Evolutionary conservation across 2,888 invertebrate genomes (phyloP), one percentile per base, ranked within the genome.

Genomic region (Scaptodrosophila latifasciaeformis): DNA sequence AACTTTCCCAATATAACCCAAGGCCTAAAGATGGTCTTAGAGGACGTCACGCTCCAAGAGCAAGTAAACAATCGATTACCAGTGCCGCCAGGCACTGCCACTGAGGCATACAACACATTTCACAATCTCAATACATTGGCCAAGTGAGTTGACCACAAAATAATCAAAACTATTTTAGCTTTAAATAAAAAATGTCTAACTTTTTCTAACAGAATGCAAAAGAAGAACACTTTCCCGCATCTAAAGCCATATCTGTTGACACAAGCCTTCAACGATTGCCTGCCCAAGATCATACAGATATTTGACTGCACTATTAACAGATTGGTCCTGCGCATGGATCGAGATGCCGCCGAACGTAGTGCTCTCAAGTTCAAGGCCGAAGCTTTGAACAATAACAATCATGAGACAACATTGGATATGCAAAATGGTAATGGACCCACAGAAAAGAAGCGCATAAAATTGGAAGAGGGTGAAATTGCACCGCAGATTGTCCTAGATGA

Each of bases 111-210:
- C 18, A 88, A 86, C 54, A 82, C 88, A 0, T 88, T 89, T 53
- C 84, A 85, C 56, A 89, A 89, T 76, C 83, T 89, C 17, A 84
- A 86, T 2, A 68, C 79, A n/a, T 59, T 89, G 24, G 80, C 83
- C 15, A 83, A 80, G 89, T 74, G 82, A 82, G 83, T 79, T 1
- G 2, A 54, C 0, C 2, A n/a, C n/a, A n/a, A n/a, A n/a, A n/a
- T n/a, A n/a, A n/a, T n/a, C n/a, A n/a, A n/a, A 31, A 3, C 15
- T 21, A 15, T n/a, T 9, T 31, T 5, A 34, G 19, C 6, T 19
- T 7, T 7, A 15, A 2, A 12, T 19, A 31, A 29, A 13, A 7
- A 27, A 5, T 12, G 39, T 7, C 34, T 24, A 7, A 39, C 9
- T 40, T 40, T 35, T 39, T 13, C 31, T 62, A 31, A 10, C 51